These are phyloP conservation scores for Eupithecia subfuscata DNA, from an alignment of 2,888 invertebrate genomes.

Conservation along the genomic window DNA sequence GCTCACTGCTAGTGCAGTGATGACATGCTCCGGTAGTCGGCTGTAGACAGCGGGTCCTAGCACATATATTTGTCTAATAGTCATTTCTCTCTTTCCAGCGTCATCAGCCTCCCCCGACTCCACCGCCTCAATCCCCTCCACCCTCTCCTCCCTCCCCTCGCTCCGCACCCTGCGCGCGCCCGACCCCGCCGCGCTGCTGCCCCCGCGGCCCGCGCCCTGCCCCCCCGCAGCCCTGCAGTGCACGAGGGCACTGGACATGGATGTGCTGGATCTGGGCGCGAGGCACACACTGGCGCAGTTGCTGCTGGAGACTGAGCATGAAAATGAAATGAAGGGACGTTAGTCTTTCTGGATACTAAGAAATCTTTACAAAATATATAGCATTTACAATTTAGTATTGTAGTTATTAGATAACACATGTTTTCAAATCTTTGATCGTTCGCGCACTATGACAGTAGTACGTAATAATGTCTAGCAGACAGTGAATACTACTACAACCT, in stretches of 20 bases:
- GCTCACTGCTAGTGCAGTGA: too few relatives aligned
- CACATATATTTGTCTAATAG: neutral
- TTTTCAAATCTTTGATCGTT: too few relatives aligned
- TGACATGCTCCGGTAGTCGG: too few relatives aligned
- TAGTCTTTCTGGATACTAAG: neutral
- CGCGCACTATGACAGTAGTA: too few relatives aligned
- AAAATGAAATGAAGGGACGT: constrained; percentile 5
- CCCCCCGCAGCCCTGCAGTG: constrained; percentile 78
- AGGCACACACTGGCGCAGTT: constrained; percentile 53
- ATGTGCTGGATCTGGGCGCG: constrained; percentile 55
- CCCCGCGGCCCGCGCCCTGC: constrained; percentile 70
- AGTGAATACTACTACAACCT: too few relatives aligned
- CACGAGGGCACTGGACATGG: constrained; percentile 24
- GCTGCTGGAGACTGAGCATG: constrained; percentile 41
- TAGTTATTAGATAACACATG: too few relatives aligned
- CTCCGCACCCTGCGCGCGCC: constrained; percentile 87
- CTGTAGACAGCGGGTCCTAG: too few relatives aligned
- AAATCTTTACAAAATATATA: too few relatives aligned
- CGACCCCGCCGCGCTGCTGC: constrained; percentile 87
- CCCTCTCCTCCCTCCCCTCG: constrained; percentile 84
- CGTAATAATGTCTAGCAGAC: too few relatives aligned
- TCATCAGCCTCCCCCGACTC: constrained; percentile 45
- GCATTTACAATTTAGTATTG: too few relatives aligned
- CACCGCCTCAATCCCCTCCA: constrained; percentile 29
- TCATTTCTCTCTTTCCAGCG: constrained; percentile 41